These are phyloP conservation scores for Oncorhynchus kisutch DNA, from an alignment of 2,113 vertebrate genomes.

Conservation along the genomic window DNA sequence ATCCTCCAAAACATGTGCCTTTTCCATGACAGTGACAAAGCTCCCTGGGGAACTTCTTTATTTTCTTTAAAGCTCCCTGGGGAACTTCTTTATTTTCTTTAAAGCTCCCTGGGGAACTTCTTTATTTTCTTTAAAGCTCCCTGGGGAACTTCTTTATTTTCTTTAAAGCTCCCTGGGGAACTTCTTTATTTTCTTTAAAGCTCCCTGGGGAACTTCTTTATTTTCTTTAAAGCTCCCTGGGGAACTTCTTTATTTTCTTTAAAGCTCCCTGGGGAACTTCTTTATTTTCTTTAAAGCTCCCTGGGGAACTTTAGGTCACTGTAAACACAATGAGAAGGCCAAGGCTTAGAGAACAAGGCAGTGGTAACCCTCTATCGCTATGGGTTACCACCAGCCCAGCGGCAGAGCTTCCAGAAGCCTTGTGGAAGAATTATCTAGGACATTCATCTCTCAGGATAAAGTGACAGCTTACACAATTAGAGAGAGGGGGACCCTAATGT, in stretches of 20 bases:
- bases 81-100: too few relatives aligned
- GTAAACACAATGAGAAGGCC: slow-evolving; percentile 31
- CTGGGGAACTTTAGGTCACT: slow-evolving; percentile 16
- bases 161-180: too few relatives aligned
- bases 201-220: too few relatives aligned
- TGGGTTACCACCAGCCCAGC: background rate
- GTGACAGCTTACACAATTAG: slow-evolving; percentile 70
- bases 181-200: too few relatives aligned
- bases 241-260: too few relatives aligned
- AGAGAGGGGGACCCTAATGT: slow-evolving; percentile 41
- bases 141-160: too few relatives aligned
- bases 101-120: too few relatives aligned
- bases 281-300: background rate
- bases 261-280: background rate
- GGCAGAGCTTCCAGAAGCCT: slow-evolving; percentile 19
- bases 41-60: too few relatives aligned
- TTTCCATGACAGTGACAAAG: background rate
- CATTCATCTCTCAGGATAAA: slow-evolving; percentile 64
- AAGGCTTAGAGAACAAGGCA: slow-evolving; percentile 39
- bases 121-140: too few relatives aligned
- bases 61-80: too few relatives aligned
- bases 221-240: too few relatives aligned
- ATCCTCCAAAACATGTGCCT: background rate
- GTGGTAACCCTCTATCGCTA: background rate
- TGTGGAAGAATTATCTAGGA: slow-evolving; percentile 5